A percentile compares a stretch with the other conserved stretches of the same genome.
Conservation (phyloP, 2,797 vertebrate genomes). For the Tapera naevia region DNA sequence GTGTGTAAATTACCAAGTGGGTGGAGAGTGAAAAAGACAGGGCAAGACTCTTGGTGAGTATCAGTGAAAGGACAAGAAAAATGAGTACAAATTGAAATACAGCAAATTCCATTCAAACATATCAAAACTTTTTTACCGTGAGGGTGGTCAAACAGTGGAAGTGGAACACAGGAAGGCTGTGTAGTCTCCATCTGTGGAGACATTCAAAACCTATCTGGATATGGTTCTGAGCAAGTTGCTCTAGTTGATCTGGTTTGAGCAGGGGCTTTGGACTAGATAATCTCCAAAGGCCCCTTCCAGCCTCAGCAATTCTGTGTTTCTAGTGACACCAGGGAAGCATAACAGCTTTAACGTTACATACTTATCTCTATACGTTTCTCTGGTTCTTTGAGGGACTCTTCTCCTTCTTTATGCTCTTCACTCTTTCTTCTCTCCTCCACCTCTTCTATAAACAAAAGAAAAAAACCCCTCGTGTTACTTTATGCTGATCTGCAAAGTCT, state of each 20-base stretch:
- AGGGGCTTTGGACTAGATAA: neutral
- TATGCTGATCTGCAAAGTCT: neutral
- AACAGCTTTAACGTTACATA: neutral
- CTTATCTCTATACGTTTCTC: conserved; percentile 58
- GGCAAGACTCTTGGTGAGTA: neutral
- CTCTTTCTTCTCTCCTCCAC: neutral
- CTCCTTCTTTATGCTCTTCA: conserved; percentile 1
- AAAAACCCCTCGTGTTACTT: neutral
- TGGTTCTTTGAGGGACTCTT: conserved; percentile 24
- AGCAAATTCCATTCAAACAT: neutral
- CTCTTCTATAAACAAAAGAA: conserved; percentile 33
- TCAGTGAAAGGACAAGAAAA: neutral
- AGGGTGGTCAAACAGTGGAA: neutral
- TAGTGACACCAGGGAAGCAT: neutral
- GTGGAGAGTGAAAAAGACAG: neutral
- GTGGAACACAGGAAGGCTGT: neutral
- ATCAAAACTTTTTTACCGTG: neutral
- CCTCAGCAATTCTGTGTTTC: neutral
- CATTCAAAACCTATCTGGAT: neutral
- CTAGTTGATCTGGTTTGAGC: neutral
- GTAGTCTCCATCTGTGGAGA: neutral
- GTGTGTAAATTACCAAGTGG: neutral
- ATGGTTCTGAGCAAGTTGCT: neutral
- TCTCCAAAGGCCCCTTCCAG: neutral
- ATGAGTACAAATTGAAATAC: neutral